Percentiles rank a stretch among this genome's conserved stretches.
Conservation (phyloP, 2,888 invertebrate species). For the Periphyllus acericola region DNA sequence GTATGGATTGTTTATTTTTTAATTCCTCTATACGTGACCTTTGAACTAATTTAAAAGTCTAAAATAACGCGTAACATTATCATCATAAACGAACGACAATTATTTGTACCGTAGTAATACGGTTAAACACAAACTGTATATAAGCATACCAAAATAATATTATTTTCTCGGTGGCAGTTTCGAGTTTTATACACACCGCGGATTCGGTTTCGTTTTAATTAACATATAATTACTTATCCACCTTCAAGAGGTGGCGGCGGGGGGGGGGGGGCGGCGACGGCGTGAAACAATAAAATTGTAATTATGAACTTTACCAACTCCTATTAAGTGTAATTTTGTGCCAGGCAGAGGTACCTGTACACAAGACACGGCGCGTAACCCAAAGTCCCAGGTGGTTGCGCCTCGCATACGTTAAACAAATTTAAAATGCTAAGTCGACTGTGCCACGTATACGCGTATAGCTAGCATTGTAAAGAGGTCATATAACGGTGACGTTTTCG, state of each 20-base stretch:
- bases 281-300: constrained; percentile 1
- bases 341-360: neutral
- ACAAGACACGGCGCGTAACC: neutral
- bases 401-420: neutral
- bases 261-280: neutral
- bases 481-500: too few relatives aligned
- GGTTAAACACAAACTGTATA: too few relatives aligned
- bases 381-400: neutral
- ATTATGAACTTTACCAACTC: neutral
- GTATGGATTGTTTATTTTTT: too few relatives aligned
- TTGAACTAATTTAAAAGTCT: too few relatives aligned
- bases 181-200: neutral
- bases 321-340: neutral
- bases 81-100: too few relatives aligned
- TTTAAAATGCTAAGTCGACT: neutral
- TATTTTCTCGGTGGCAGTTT: neutral
- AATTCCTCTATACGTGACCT: too few relatives aligned
- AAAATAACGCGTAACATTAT: too few relatives aligned
- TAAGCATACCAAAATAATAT: neutral
- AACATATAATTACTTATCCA: neutral
- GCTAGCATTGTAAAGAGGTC: too few relatives aligned
- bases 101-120: too few relatives aligned
- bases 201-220: neutral
- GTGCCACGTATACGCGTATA: too few relatives aligned
- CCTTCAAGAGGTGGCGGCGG: neutral